Evolutionary conservation across 2,797 vertebrate genomes (phyloP).

Genomic region (Coccyzus lansbergi): DNA sequence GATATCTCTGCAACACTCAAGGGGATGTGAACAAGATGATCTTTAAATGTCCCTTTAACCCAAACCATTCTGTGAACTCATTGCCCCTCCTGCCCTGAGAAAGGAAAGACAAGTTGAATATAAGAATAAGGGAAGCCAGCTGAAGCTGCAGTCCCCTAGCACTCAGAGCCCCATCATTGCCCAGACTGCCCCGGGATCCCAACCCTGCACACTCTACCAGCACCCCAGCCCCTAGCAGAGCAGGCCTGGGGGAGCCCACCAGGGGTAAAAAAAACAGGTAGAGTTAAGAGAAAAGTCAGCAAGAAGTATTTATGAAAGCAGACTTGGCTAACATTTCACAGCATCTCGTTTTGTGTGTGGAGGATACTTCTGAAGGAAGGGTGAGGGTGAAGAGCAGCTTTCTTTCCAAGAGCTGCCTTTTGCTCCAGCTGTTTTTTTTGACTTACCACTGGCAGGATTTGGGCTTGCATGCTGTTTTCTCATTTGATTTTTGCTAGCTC

Average conservation of each 20-base stretch:
- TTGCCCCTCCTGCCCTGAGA: background rate
- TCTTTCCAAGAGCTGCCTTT: background rate
- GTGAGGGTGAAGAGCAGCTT: background rate
- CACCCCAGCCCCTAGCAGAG: background rate
- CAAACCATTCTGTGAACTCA: background rate
- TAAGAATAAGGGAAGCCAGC: background rate
- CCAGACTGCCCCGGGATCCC: background rate
- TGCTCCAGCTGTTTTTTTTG: constrained; percentile 24
- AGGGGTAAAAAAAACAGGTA: background rate
- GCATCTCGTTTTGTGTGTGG: background rate
- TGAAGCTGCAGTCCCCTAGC: background rate
- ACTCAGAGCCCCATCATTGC: background rate
- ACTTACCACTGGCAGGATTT: background rate
- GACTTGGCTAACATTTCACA: background rate
- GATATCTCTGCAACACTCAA: background rate
- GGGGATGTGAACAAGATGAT: background rate
- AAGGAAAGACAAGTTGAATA: background rate
- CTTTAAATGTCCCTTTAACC: background rate
- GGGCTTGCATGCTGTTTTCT: constrained; percentile 8
- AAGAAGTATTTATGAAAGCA: background rate
- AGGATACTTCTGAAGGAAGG: background rate
- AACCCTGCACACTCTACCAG: accelerated
- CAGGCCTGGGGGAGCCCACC: background rate
- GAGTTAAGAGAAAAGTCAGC: background rate
- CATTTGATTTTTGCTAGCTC: background rate